Base-by-base conservation (phyloP, 2,797 vertebrate species). In the Lindbergichthys nudifrons region DNA sequence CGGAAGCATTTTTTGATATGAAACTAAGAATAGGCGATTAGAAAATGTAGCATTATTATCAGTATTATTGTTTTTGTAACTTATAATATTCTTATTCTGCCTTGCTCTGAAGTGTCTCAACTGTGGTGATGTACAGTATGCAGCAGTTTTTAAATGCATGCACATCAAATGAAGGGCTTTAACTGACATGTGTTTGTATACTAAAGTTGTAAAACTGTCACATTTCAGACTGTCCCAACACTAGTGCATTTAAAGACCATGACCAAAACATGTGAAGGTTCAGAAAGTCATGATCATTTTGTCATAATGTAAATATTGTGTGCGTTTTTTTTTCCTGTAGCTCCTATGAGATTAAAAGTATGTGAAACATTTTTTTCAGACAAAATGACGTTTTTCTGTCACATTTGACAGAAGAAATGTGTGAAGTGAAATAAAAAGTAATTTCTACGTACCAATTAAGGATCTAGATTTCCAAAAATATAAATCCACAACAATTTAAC, bases 11-110 rank as follows among this genome's bases (percentile, higher is more conserved):
- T 52, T 60, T 65, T 77, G 1, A 64, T 79, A 77, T 83, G 60
- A 74, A 77, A 56, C 58, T 69, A 70, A 68, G 48, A 78, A 67
- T 66, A 74, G 52, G 62, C 23, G 52, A 48, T 69, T 63, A 77
- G 47, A 30, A 68, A 62, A 30, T 84, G 73, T 84, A 76, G 75
- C 57, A 70, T 72, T 72, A 70, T 72, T 72, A 64, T 65, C 84
- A 85, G 71, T 89, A 76, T 90, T 89, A 61, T 70, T 70, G 30
- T 77, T 79, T 68, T 76, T 36, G 32, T 71, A 63, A 84, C 48
- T 65, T 77, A 42, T 65, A 56, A 41, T 56, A 53, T 36, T 51
- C 61, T 56, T 69, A 64, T 10, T 70, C 18, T 75, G 63, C 45
- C 36, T 69, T 63, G 23, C 47, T 66, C 41, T 79, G 26, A 62